Evolutionary conservation across 2,888 invertebrate genomes (phyloP).

Genomic region (Scaptomyza caliginosa): DNA sequence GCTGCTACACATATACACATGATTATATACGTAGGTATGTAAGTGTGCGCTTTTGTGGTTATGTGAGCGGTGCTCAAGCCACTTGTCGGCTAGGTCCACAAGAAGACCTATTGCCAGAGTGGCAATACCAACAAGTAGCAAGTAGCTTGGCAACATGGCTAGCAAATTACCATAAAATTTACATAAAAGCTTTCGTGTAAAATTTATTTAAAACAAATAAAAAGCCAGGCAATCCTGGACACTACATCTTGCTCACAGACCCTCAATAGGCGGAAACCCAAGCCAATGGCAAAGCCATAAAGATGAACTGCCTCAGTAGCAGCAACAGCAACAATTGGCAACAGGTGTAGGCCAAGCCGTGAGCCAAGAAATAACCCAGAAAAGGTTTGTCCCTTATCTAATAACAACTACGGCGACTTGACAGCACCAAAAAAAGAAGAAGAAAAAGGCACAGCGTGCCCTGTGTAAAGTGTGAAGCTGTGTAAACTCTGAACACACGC

Average conservation of each 20-base stretch:
- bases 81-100: constrained; percentile 27
- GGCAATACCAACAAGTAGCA: constrained; percentile 21
- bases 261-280: constrained; percentile 41
- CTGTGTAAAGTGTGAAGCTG: constrained; percentile 35
- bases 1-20: constrained; percentile 28
- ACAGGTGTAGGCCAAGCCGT: constrained; percentile 65
- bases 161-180: constrained; percentile 75
- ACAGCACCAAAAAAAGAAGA: constrained; percentile 46
- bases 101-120: neutral
- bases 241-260: constrained; percentile 47
- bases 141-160: constrained; percentile 13
- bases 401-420: constrained; percentile 48
- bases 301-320: constrained; percentile 61
- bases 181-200: constrained; percentile 73
- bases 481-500: constrained; percentile 32
- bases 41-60: constrained; percentile 13
- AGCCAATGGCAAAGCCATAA: constrained; percentile 62
- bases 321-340: constrained; percentile 64
- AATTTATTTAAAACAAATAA: constrained; percentile 78
- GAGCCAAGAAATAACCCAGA: constrained; percentile 42
- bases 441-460: neutral
- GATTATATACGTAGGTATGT: constrained; percentile 1
- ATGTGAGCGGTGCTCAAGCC: constrained; percentile 27
- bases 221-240: constrained; percentile 53
- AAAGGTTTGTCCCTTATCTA: constrained; percentile 65